These are phyloP conservation scores for Adelognathus sp. DNA, from an alignment of 2,888 invertebrate genomes.

Conservation along the genomic window DNA sequence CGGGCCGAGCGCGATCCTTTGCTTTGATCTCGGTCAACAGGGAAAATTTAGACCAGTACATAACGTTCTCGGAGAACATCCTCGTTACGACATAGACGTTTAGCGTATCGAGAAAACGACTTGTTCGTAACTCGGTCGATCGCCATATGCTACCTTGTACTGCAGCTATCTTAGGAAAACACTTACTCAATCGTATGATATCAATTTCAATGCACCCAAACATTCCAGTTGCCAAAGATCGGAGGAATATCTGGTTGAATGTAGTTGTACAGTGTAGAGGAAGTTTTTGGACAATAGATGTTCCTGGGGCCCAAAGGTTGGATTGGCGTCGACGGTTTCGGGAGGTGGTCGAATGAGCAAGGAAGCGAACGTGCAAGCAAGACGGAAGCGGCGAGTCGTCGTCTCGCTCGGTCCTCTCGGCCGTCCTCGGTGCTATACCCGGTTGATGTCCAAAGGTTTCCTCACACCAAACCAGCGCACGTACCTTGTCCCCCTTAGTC, in stretches of 20 bases:
- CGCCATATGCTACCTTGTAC: neutral
- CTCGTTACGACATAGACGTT: constrained; percentile 4
- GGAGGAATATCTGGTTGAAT: neutral
- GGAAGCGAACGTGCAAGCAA: constrained; percentile 49
- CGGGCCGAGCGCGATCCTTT: constrained; percentile 63
- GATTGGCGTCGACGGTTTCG: constrained; percentile 55
- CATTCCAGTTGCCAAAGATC: neutral
- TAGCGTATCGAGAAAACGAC: constrained; percentile 5
- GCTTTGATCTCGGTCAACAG: constrained; percentile 80
- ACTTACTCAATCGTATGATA: neutral
- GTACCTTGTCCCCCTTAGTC: constrained; percentile 69
- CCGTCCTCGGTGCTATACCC: constrained; percentile 73
- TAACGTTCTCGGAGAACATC: constrained; percentile 2
- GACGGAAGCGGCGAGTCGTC: constrained; percentile 64
- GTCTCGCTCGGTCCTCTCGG: constrained; percentile 23
- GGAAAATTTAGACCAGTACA: constrained; percentile 74
- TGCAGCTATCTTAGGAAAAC: too few relatives aligned
- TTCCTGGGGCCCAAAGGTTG: constrained; percentile 67
- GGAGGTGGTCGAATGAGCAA: constrained; percentile 55
- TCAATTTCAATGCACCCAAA: neutral
- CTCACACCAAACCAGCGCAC: constrained; percentile 71
- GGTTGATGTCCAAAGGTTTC: constrained; percentile 81
- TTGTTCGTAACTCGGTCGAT: neutral
- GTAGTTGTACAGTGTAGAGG: neutral
- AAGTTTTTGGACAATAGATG: constrained; percentile 75